Evolutionary conservation across 2,113 vertebrate genomes (phyloP), one percentile per base, ranked within the genome.

Genomic region (Diphyllodes magnificus): DNA sequence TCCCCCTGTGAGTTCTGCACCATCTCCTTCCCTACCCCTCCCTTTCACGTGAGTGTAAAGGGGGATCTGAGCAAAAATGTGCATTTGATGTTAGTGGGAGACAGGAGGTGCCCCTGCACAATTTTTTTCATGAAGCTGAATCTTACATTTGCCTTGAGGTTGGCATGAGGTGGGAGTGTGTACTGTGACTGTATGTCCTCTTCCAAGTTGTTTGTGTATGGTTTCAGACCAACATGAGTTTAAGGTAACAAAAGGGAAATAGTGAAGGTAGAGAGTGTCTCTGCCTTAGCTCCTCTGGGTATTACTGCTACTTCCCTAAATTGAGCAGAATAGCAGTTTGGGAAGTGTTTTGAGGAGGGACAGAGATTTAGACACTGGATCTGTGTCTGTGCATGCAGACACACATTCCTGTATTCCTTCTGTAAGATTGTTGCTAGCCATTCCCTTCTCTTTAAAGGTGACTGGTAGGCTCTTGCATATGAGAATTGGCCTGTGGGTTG

Each of bases 311-410:
- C 33, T 53, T 87, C 37, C 40, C 50, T 66, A 12, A 54, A 7
- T 2, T 22, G 23, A 60, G 45, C 50, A 49, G 49, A 73, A 40
- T 4, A 61, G 30, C 30, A 37, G 11, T 20, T 87, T 39, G 56
- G 60, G 47, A 63, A 13, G 20, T 22, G 9, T 63, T 86, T 47
- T 66, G 42, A 49, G 69, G 50, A 65, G 17, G 12, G 15, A 7
- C 12, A 15, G 33, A 31, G 28, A 18, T 63, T 66, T 40, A 63
- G 33, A 28, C 10, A 9, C 33, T 22, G 37, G 9, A 11, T 47
- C 14, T 12, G 0, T 22, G 15, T 53, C 4, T 22, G 7, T 86
- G 40, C 3, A 1, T 1, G 4, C 37, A 73, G 14, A 8, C 16
- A 22, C 28, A 25, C 24, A 44, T 23, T 2, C 15, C 20, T 30